Evolutionary conservation across 1,140 invertebrate genomes (phyloP), one percentile per base, ranked within the genome.

Genomic region (Chironomus tepperi): DNA sequence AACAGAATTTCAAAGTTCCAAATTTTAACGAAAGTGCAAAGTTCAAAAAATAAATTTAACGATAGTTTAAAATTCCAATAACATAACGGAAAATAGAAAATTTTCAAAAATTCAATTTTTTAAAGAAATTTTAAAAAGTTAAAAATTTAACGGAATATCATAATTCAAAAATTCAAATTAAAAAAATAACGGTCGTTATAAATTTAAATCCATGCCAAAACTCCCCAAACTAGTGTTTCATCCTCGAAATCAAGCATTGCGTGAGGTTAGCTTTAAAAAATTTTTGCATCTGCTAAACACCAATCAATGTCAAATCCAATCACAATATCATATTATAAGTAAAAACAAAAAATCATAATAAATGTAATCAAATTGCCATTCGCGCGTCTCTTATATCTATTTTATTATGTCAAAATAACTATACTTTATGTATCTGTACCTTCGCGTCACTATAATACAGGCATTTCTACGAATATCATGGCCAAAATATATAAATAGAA

Each of bases 281-380:
- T 7, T 47, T n/a, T 12, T 57, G 12, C 12, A 57, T 5, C 47
- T 57, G 47, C 3, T 57, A 5, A n/a, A 12, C 5, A 57, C 47
- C 12, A 57, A 57, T 57, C 47, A 57, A 57, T 15, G 47, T 57
- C 47, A 57, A 1, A 12, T n/a, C n/a, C 0, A 57, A 57, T 57
- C 47, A 57, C 47, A 57, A 57, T 57, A 57, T 57, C 47, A 57
- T 15, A 57, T 57, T 57, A 15, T 57, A 57, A n/a, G n/a, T n/a
- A n/a, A n/a, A n/a, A n/a, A n/a, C n/a, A n/a, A n/a, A 57, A 57
- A 12, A 57, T 57, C 47, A 57, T 57, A 12, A 57, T 57, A 34
- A 12, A 57, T 47, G 43, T 10, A 10, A 10, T 47, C 12, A n/a
- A n/a, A n/a, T 9, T 15, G 12, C n/a, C 12, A 5, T n/a, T 57